Percentiles rank a stretch among this genome's conserved stretches.
Evolutionary conservation across 2,113 vertebrate species (phyloP).

Genomic region (Speoplatyrhinus poulsoni): DNA sequence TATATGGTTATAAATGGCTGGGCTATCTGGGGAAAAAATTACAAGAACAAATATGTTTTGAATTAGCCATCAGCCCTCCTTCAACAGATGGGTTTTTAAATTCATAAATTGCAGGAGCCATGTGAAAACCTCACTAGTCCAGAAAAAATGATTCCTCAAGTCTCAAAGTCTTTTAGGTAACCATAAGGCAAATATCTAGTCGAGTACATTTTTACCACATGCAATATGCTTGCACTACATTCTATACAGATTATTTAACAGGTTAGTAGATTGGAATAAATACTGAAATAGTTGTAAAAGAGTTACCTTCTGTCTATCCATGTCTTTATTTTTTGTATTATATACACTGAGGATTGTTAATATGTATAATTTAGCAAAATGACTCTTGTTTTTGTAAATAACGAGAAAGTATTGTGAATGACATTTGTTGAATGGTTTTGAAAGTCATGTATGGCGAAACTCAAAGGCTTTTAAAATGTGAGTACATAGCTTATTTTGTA

Average conservation of each 20-base stretch:
- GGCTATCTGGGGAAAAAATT: too few species aligned
- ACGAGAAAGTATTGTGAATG: conserved; percentile 92
- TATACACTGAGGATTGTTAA: conserved; percentile 81
- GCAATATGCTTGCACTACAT: conserved; percentile 42
- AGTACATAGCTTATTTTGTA: conserved; percentile 84
- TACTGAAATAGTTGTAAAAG: conserved; percentile 31
- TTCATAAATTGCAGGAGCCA: too few species aligned
- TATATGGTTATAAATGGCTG: too few species aligned
- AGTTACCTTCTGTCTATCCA: conserved; percentile 14
- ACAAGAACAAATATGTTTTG: too few species aligned
- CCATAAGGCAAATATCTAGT: conserved; percentile 1
- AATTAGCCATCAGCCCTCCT: too few species aligned
- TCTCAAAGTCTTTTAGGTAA: conserved; percentile 49
- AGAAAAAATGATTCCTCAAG: conserved; percentile 26
- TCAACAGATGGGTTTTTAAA: too few species aligned
- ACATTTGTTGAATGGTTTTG: conserved; percentile 82
- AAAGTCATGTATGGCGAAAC: conserved; percentile 71
- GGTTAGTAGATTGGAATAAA: conserved; percentile 39
- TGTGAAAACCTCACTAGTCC: too few species aligned
- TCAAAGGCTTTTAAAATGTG: conserved; percentile 77
- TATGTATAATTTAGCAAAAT: conserved; percentile 93
- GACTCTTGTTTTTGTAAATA: conserved; percentile 89
- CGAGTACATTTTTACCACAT: conserved; percentile 8
- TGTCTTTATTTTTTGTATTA: conserved; percentile 56
- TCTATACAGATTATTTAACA: conserved; percentile 31